Conservation (phyloP, 2,797 vertebrate species). For the Melanotaenia trifasciata region DNA sequence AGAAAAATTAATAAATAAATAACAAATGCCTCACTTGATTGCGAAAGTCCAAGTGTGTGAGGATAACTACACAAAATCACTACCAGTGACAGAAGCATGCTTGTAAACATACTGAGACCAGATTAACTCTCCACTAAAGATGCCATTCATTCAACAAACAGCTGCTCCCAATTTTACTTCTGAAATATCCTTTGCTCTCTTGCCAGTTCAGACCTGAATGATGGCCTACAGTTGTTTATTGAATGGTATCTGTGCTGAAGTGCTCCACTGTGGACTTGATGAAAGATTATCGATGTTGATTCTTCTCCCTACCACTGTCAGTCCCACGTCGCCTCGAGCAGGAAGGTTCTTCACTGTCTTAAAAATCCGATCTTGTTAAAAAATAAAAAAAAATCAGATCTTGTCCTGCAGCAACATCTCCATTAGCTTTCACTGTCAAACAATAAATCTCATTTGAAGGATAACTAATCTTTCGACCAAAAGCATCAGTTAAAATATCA, state of each 20-base stretch:
- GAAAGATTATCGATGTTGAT: slow-evolving; percentile 88
- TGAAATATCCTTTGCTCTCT: slow-evolving; percentile 39
- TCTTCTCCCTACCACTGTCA: slow-evolving; percentile 79
- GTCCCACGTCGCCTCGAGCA: slow-evolving; percentile 72
- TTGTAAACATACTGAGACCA: neutral
- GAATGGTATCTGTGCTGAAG: slow-evolving; percentile 79
- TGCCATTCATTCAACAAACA: slow-evolving; percentile 8
- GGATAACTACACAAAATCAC: neutral
- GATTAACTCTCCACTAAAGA: slow-evolving; percentile 3
- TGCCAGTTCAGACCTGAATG: slow-evolving; percentile 72
- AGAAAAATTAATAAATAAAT: neutral
- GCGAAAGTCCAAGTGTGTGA: neutral
- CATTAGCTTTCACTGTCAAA: slow-evolving; percentile 73
- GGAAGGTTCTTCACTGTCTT: slow-evolving; percentile 84
- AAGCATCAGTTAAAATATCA: slow-evolving; percentile 64
- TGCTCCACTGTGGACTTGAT: slow-evolving; percentile 79
- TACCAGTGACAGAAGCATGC: neutral
- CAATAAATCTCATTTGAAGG: slow-evolving; percentile 81
- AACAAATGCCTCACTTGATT: neutral
- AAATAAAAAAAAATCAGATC: slow-evolving; percentile 72
- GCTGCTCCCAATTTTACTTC: slow-evolving; percentile 18
- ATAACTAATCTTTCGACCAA: slow-evolving; percentile 76
- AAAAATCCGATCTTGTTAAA: slow-evolving; percentile 77
- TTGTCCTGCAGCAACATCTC: slow-evolving; percentile 74
- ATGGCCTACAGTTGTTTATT: slow-evolving; percentile 84